Conservation (phyloP, 2,888 invertebrate genomes). For the Nomada ferruginata region DNA sequence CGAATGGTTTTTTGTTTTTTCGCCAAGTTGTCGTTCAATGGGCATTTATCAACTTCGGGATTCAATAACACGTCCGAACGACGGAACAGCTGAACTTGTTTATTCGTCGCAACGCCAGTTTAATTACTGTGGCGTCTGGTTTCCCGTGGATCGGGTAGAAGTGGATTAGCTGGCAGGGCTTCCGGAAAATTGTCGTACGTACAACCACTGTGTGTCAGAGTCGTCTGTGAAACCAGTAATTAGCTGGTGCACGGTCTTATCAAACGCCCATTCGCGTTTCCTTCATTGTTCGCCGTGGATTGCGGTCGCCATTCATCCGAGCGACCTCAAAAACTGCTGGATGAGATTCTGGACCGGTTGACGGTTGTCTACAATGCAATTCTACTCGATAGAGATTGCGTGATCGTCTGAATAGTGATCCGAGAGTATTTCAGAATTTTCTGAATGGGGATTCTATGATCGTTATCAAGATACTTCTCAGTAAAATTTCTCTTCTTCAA, state of each 20-base stretch:
- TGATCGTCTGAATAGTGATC: background rate
- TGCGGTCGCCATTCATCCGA: constrained; percentile 20
- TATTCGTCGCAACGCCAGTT: constrained; percentile 40
- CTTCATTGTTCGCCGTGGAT: constrained; percentile 43
- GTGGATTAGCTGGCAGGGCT: constrained; percentile 31
- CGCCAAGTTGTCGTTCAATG: too few species aligned
- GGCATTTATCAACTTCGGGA: too few species aligned
- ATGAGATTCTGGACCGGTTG: background rate
- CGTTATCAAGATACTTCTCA: too few species aligned
- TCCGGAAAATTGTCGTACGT: constrained; percentile 43
- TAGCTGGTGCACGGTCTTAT: constrained; percentile 46
- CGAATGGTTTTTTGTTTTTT: too few species aligned
- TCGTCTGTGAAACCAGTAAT: constrained; percentile 42
- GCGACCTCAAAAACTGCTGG: constrained; percentile 38
- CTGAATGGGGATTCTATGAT: background rate
- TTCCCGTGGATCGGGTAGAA: constrained; percentile 38
- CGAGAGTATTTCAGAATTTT: background rate
- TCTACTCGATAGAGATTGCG: constrained; percentile 3
- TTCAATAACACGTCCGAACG: background rate
- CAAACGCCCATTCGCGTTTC: constrained; percentile 44
- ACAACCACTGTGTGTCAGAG: constrained; percentile 10
- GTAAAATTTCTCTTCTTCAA: too few species aligned
- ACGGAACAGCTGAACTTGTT: constrained; percentile 23
- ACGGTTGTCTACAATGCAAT: constrained; percentile 1
- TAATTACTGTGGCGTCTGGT: constrained; percentile 36